Base-by-base conservation (phyloP, 2,797 vertebrate species). In the Sciurus vulgaris region DNA sequence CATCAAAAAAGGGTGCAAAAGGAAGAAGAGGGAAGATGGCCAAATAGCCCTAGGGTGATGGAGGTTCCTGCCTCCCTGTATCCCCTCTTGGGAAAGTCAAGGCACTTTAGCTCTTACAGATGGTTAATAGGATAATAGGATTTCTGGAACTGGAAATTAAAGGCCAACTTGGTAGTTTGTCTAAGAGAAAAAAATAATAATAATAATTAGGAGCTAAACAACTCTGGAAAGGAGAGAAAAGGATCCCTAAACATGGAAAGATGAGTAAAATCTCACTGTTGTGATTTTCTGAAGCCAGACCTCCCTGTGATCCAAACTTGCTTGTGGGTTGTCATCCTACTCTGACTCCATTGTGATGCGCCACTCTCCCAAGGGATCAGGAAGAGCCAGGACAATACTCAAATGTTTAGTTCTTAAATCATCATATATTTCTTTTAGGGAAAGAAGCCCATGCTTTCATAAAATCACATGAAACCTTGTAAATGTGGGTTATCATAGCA, bases 21-120 rank as follows among this genome's bases (percentile, higher is more conserved):
- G 70, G 59, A 89, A 88, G 69, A 70, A 91, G 89, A 78, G 63
- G 73, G n/a, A 92, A 86, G 51, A 86, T 15, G 11, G 83, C 78
- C 92, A 96, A 95, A 91, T 56, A 91, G 63, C 70, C 74, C 44
- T 35, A 33, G 47, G 86, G 86, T 74, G n/a, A 77, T 35, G 5
- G 56, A 86, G 47, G 14, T 79, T 76, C 72, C 83, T 74, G 49
- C 67, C 28, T 81, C 70, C 9, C 0, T 26, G n/a, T 54, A n/a
- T 89, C 17, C 30, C 41, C 47, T 90, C 47, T 82, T 78, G 79
- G 56, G 63, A 96, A 9, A 95, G 56, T 82, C 12, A 65, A 83
- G 28, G 67, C 12, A 54, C 22, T 83, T 88, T 11, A 83, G n/a
- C 26, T 94, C 44, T 51, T 44, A 38, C 3, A 79, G 51, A 82